These are phyloP conservation scores for Penelope pileata DNA, from an alignment of 2,113 vertebrate genomes.

Conservation along the genomic window DNA sequence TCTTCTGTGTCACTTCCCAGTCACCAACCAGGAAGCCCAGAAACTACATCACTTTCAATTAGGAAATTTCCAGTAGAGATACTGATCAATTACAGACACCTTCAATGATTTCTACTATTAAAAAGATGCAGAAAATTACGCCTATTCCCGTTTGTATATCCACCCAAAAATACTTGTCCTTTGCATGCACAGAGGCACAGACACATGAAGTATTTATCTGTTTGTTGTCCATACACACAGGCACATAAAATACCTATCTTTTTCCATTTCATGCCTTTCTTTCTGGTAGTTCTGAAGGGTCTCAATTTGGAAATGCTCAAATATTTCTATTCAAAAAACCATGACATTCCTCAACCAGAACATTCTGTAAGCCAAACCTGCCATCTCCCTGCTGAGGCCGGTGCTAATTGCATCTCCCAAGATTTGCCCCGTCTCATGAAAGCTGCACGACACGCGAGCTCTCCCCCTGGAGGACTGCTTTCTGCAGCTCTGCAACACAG, in stretches of 20 bases:
- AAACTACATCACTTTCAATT: not conserved
- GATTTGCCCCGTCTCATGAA: not conserved
- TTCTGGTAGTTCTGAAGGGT: not conserved
- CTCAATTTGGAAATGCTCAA: not conserved
- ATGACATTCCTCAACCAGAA: not conserved
- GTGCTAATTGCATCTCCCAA: not conserved
- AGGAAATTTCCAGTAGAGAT: not conserved
- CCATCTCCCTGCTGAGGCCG: not conserved
- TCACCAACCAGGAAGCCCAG: not conserved
- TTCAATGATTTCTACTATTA: not conserved
- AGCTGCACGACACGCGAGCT: not conserved
- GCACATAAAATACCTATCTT: not conserved
- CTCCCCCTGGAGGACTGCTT: not conserved
- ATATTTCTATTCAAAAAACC: not conserved
- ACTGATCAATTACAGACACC: not conserved
- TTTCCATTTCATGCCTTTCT: not conserved
- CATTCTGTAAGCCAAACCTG: not conserved
- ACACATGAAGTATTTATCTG: not conserved
- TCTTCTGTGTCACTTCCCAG: not conserved
- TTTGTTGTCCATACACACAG: not conserved
- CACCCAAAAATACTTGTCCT: not conserved
- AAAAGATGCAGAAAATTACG: not conserved
- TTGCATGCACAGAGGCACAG: not conserved
- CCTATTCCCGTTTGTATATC: not conserved
- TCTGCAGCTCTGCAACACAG: not conserved